phyloP scores from a whole-genome alignment of 2,888 invertebrate species.

The Cerastis leucographa region DNA sequence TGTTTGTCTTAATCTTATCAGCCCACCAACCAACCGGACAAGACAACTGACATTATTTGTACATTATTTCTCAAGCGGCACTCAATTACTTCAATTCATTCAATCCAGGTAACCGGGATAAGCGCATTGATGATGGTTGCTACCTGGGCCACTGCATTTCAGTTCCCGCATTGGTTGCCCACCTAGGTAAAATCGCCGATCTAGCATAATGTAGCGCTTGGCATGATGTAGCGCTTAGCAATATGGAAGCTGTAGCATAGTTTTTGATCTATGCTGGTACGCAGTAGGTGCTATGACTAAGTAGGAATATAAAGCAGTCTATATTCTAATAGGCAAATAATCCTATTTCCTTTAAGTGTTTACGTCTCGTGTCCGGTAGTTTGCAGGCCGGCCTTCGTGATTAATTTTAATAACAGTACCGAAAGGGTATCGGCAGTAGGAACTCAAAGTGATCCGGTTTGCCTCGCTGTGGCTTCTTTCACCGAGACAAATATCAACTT shows the following conservation, averaged over 20 bases:
- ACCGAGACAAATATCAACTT: conserved; percentile 51
- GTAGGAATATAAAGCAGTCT: background rate
- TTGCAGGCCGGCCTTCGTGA: conserved; percentile 58
- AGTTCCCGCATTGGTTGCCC: background rate
- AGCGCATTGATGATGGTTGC: too few relatives aligned
- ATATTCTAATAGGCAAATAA: conserved; percentile 8
- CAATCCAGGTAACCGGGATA: too few relatives aligned
- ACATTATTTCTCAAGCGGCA: too few relatives aligned
- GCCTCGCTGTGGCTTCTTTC: conserved; percentile 68
- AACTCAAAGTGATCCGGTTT: conserved; percentile 64
- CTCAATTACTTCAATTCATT: background rate
- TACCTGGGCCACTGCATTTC: background rate
- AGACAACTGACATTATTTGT: background rate
- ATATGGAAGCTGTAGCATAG: background rate
- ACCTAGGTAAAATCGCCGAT: background rate
- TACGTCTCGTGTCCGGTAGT: conserved; percentile 56
- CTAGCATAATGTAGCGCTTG: too few relatives aligned
- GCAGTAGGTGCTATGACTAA: background rate
- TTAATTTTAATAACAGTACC: conserved; percentile 62
- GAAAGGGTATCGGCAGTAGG: conserved; percentile 65
- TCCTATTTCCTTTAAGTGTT: conserved; percentile 22
- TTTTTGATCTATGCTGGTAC: background rate
- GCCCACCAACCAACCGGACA: background rate
- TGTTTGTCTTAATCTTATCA: background rate
- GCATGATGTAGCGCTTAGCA: too few relatives aligned